These are phyloP conservation scores for Drosophila takahashii DNA, from an alignment of 1,140 invertebrate genomes.

Conservation along the genomic window DNA sequence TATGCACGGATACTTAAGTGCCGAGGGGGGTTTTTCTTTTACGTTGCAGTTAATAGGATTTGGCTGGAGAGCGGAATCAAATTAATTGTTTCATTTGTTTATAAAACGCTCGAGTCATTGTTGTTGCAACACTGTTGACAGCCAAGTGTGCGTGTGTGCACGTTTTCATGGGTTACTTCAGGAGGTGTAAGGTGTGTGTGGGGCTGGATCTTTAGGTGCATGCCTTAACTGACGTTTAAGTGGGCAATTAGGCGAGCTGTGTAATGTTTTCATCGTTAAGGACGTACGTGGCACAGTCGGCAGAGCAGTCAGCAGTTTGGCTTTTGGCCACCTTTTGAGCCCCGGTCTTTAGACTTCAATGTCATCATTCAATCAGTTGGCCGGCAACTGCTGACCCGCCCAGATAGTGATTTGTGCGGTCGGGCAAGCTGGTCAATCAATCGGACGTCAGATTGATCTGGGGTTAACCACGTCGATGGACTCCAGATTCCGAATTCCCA, in stretches of 20 bases:
- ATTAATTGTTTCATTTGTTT: constrained; percentile 79
- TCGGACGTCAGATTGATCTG: constrained; percentile 11
- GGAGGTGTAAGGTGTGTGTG: neutral
- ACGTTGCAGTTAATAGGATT: constrained; percentile 74
- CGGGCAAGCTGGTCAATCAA: neutral
- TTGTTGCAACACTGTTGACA: constrained; percentile 45
- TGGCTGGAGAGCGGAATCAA: constrained; percentile 66
- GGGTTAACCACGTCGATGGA: neutral
- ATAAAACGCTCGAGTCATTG: constrained; percentile 54
- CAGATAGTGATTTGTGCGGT: constrained; percentile 1
- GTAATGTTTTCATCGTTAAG: constrained; percentile 64
- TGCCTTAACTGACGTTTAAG: constrained; percentile 56
- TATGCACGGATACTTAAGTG: neutral
- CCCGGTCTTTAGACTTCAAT: neutral
- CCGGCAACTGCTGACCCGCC: neutral
- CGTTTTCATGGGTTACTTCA: neutral
- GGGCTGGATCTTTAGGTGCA: constrained; percentile 12
- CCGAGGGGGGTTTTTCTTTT: constrained; percentile 18
- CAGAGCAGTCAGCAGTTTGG: neutral
- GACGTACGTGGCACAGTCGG: constrained; percentile 9
- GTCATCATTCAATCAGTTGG: neutral
- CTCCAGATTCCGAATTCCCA: neutral
- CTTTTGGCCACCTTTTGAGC: neutral
- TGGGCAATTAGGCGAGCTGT: constrained; percentile 72
- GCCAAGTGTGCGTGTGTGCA: constrained; percentile 6